Percentiles rank a stretch among this genome's conserved stretches.
These are phyloP conservation scores for Bombus impatiens DNA, from an alignment of 1,140 invertebrate species.

Conservation along the genomic window DNA sequence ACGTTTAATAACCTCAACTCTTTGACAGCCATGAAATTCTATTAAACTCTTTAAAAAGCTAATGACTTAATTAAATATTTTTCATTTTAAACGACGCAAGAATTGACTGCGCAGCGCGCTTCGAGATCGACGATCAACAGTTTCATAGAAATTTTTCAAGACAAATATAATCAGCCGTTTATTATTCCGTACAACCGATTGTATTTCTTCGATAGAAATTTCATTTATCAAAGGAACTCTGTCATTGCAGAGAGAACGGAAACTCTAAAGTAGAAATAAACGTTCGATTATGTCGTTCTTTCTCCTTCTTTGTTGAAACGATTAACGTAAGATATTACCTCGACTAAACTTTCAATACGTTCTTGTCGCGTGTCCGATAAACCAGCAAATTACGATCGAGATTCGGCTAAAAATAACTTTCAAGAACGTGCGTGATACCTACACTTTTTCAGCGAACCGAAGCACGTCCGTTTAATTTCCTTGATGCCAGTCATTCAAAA, in stretches of 20 bases:
- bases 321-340: not conserved
- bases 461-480: not conserved
- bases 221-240: not conserved
- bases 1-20: constrained; percentile 3
- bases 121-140: not conserved
- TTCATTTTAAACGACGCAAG: not conserved
- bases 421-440: too few relatives aligned
- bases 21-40: constrained; percentile 15
- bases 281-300: not conserved
- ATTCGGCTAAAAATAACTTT: not conserved
- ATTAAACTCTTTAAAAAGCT: not conserved
- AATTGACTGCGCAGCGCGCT: not conserved
- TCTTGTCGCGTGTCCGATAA: not conserved
- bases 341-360: not conserved
- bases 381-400: not conserved
- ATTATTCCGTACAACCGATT: not conserved
- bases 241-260: not conserved
- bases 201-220: constrained; percentile 7
- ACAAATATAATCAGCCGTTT: not conserved
- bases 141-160: too few relatives aligned
- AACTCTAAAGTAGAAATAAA: not conserved
- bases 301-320: not conserved
- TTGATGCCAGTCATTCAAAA: not conserved
- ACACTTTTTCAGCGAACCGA: too few relatives aligned
- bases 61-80: constrained; percentile 8